Base-by-base conservation (phyloP, 2,113 vertebrate genomes). In the Prunella fulvescens region DNA sequence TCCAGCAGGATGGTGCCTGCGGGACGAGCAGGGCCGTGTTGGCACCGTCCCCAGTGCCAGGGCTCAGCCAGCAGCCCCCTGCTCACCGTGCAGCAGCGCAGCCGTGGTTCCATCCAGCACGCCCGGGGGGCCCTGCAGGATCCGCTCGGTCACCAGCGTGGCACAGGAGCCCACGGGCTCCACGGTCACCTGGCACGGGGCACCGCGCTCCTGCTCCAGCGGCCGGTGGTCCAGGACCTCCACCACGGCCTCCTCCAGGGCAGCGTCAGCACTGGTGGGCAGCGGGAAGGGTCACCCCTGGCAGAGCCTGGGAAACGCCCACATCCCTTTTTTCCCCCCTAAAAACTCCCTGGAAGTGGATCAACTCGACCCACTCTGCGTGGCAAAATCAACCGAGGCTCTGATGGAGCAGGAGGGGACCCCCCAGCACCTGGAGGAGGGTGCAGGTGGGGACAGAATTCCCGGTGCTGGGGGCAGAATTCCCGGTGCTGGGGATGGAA, bases 111-210 rank as follows among this genome's bases (percentile, higher is more conserved):
- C 69, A 91, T 99, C 98, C 92, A 99, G 94, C 84, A 99, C 61
- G 1, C 98, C 97, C 1, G 98, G 98, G 12, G 98, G 98, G 16
- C 97, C 98, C 73, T 98, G 98, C 31, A 98, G 57, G 72, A 99
- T 98, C 42, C 98, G 95, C 89, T 99, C 99, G 0, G 98, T 97
- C 84, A 99, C 98, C 97, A 99, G 94, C 2, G 99, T 99, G 56
- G 99, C 86, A 0, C 99, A 99, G 78, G 99, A 99, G 28, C 99
- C 99, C 94, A 99, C 99, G 1, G 50, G 97, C 92, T 98, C 99
- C 12, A 97, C 95, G 0, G 98, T 98, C 61, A 99, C 94, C 2
- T 7, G 92, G 92, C 98, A 99, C 48, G 94, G 73, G 7, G 97
- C 65, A 2, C 92, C 96, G 1, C 94, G 74, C 3, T 85, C 91